phyloP scores from a whole-genome alignment of 2,797 vertebrate genomes.

The Vipera latastei region DNA sequence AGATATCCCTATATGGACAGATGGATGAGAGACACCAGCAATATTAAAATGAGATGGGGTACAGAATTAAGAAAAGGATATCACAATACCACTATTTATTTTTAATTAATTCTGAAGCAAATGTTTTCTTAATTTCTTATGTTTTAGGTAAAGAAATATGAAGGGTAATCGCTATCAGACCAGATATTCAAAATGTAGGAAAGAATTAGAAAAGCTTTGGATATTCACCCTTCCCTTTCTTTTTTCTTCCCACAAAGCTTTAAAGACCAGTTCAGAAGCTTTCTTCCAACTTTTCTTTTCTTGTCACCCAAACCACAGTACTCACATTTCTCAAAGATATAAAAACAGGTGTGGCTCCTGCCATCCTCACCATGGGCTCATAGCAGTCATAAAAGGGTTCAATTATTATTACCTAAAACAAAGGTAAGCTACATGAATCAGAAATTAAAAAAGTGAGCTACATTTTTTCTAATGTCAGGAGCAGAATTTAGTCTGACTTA shows the following conservation, averaged over 20 bases:
- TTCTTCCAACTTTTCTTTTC: background rate
- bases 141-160: background rate
- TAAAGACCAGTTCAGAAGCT: background rate
- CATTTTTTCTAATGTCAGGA: background rate
- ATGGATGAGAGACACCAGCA: background rate
- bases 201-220: background rate
- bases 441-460: background rate
- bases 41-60: background rate
- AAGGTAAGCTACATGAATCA: slow-evolving; percentile 22
- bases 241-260: background rate
- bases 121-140: background rate
- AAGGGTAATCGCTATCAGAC: background rate
- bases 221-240: background rate
- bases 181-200: background rate
- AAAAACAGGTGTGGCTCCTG: slow-evolving; percentile 85
- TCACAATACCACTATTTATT: background rate
- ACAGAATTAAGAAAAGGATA: background rate
- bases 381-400: slow-evolving; percentile 96
- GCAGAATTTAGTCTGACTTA: background rate
- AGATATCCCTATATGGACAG: background rate
- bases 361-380: slow-evolving; percentile 92
- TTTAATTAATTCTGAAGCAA: background rate
- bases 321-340: slow-evolving; percentile 86
- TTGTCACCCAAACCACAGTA: slow-evolving; percentile 41
- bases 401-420: slow-evolving; percentile 89